phyloP scores from a whole-genome alignment of 2,113 vertebrate genomes.

The Corythaixoides concolor region DNA sequence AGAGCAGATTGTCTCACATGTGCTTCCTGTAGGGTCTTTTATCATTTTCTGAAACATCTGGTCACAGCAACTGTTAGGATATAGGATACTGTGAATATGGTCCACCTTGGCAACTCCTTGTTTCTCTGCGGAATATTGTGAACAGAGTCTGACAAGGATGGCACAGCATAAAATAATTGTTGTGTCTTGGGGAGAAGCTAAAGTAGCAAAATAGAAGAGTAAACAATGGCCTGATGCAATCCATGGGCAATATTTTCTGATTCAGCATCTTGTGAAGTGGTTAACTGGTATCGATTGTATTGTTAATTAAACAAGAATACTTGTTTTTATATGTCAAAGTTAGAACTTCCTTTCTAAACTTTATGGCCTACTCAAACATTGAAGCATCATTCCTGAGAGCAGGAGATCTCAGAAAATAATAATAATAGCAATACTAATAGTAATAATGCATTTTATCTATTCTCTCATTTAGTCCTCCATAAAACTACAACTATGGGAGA shows the following conservation, averaged over 20 bases:
- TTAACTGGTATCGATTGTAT: not conserved
- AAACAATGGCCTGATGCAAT: not conserved
- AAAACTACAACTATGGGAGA: not conserved
- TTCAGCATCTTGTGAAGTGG: not conserved
- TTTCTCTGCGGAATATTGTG: not conserved
- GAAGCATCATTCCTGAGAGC: not conserved
- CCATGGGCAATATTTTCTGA: not conserved
- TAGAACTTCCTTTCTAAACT: slow-evolving; percentile 2
- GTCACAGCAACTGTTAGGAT: not conserved
- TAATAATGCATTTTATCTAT: not conserved
- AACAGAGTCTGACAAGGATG: not conserved
- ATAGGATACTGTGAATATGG: not conserved
- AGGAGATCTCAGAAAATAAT: not conserved
- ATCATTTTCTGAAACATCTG: slow-evolving; percentile 10
- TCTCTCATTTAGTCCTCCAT: not conserved
- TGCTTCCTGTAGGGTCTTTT: slow-evolving; percentile 11
- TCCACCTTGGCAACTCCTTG: not conserved
- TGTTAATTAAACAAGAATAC: not conserved
- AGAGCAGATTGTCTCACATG: slow-evolving; percentile 28
- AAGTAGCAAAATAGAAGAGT: not conserved
- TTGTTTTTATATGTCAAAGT: not conserved
- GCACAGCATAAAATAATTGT: not conserved
- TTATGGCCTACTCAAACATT: not conserved
- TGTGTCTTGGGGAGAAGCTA: not conserved
- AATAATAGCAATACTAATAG: not conserved